Conservation (phyloP, 2,888 invertebrate species). For the Anthophora plumipes region DNA sequence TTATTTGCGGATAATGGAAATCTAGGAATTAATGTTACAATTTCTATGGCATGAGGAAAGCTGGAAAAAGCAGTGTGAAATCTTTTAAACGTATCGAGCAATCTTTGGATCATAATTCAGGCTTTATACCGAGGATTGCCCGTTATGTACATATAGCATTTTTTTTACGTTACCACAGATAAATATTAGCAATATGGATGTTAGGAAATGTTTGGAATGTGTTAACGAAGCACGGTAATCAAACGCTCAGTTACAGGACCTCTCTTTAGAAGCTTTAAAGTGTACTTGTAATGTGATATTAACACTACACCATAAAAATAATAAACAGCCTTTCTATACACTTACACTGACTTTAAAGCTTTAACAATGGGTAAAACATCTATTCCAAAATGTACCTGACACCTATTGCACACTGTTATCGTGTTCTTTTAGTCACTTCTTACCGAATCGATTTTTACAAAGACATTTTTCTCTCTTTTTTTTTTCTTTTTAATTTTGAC, state of each 20-base stretch:
- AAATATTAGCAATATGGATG: constrained; percentile 70
- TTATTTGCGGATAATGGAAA: constrained; percentile 99
- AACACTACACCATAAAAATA: constrained; percentile 53
- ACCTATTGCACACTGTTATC: constrained; percentile 58
- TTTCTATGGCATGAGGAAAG: constrained; percentile 92
- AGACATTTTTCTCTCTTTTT: constrained; percentile 4
- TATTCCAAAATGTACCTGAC: constrained; percentile 71
- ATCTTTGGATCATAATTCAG: constrained; percentile 50
- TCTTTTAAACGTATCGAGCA: constrained; percentile 60
- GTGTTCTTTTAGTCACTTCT: constrained; percentile 59
- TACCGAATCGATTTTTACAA: constrained; percentile 27
- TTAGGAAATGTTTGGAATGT: constrained; percentile 66
- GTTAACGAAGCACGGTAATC: constrained; percentile 56
- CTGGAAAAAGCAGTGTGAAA: constrained; percentile 71
- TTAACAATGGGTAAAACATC: constrained; percentile 57
- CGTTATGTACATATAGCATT: constrained; percentile 60
- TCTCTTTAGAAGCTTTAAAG: constrained; percentile 71
- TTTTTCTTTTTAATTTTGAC: constrained; percentile 27
- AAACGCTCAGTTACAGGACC: constrained; percentile 59
- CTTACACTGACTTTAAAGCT: constrained; percentile 63
- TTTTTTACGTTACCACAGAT: constrained; percentile 71
- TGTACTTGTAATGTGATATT: constrained; percentile 71
- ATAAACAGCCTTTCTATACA: constrained; percentile 64
- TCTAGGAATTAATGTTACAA: constrained; percentile 99
- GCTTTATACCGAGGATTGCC: constrained; percentile 52